Base-by-base conservation (phyloP, 2,797 vertebrate species). In the Coendou prehensilis region DNA sequence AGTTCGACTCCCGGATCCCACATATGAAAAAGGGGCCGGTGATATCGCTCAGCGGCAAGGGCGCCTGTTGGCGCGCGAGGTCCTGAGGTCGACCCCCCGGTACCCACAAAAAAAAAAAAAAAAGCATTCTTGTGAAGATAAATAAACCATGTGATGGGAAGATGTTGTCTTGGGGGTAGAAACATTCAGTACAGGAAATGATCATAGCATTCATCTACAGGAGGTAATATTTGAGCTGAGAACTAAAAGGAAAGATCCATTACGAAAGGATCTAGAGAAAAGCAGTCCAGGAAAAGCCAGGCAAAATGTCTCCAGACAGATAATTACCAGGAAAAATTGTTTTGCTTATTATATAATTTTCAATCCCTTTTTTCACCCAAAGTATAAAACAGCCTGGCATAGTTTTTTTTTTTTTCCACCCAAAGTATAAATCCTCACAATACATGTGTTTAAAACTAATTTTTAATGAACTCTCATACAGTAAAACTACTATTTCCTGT, bases 401-500 rank as follows among this genome's bases (percentile, higher is more conserved):
- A 6, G 26, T 50, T 63, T 57, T 56, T 57, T 59, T 47, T 37
- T 63, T 59, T 67, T 47, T 59, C 45, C 37, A 20, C 5, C 33
- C 22, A 8, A 89, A 50, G 14, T 57, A 1, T n/a, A 93, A 87
- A 61, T 85, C 37, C 50, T 86, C 76, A 17, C 61, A 14, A 76
- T 11, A 47, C 3, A 45, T 81, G 41, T n/a, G 45, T 93, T 94
- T 94, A 69, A 76, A 91, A 54, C 13, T 75, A 80, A 93, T 69
- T 87, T 96, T 96, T 94, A 93, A 93, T 91, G 69, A 87, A 89
- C 45, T 91, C 41, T 50, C 63, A 37, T 71, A 50, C 9, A 91
- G 52, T 17, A 50, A 7, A 87, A 91, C 23, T 61, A n/a, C 71
- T 75, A 90, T 94, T 96, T 96, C 80, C 93, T 85, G 81, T 93